These are phyloP conservation scores for Drosophila quasianomalipes DNA, from an alignment of 2,888 invertebrate species.

Conservation along the genomic window DNA sequence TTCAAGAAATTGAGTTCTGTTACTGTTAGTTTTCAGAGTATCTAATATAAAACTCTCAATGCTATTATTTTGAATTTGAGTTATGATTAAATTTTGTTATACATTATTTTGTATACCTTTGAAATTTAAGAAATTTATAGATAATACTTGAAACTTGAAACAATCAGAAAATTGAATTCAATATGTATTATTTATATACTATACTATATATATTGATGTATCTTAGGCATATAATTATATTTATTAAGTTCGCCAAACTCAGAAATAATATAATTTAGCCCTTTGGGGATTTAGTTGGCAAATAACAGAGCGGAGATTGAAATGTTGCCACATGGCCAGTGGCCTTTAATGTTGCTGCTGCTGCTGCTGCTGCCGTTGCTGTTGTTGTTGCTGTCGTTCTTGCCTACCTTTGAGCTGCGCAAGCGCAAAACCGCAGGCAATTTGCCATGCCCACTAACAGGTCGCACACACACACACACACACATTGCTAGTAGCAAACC, in stretches of 20 bases:
- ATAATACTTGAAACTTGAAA: too few species aligned
- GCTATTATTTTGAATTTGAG: background rate
- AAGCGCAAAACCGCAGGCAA: conserved; percentile 73
- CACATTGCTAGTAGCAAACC: background rate
- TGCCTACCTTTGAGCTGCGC: conserved; percentile 57
- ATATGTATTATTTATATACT: too few species aligned
- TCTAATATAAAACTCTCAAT: background rate
- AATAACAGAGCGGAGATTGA: conserved; percentile 59
- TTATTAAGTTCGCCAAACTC: conserved; percentile 25
- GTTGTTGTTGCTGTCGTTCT: conserved; percentile 19
- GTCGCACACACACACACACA: conserved; percentile 27
- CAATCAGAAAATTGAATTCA: too few species aligned
- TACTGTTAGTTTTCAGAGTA: background rate
- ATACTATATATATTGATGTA: background rate
- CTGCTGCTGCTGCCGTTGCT: conserved; percentile 1
- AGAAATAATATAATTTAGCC: conserved; percentile 38
- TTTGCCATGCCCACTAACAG: conserved; percentile 53
- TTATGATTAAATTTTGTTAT: background rate
- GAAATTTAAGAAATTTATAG: fast-evolving
- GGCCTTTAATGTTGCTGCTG: conserved; percentile 18
- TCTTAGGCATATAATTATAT: background rate
- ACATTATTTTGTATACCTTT: background rate
- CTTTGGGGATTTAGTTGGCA: conserved; percentile 45
- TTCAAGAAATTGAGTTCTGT: background rate
- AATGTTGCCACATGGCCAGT: conserved; percentile 52